Evolutionary conservation across 2,888 invertebrate genomes (phyloP), one percentile per base, ranked within the genome.

Genomic region (Euzetes globulus): DNA sequence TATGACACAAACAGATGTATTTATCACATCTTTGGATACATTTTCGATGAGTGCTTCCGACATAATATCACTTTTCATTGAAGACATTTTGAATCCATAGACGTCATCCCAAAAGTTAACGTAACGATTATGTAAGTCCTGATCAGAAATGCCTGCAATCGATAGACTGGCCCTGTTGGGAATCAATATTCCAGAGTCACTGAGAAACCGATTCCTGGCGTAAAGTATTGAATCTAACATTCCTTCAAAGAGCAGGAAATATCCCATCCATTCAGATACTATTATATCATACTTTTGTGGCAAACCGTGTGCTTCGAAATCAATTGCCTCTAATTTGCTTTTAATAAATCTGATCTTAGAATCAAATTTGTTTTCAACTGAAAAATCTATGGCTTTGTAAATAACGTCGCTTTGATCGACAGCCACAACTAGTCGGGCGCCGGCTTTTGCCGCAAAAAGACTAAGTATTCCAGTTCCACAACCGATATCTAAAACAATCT

Each of bases 191-290:
- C 96, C 96, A 76, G 87, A 89, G 37, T 88, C 86, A 73, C 87
- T 88, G 9, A 97, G 86, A 82, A 88, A 91, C 79, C 89, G 87
- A 80, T 96, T 90, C 80, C 94, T 87, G 0, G 94, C 93, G 82
- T 90, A 90, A 77, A 98, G 88, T 15, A 97, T 90, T 81, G 93
- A 92, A 81, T 96, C 95, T 76, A 97, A 82, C 97, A 98, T 98
- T 63, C 94, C 95, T 85, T 98, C 97, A 83, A 93, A 97, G 1
- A 97, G 84, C 55, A 98, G 85, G 82, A 97, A 96, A 82, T 98
- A 98, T 0, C 97, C 97, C 97, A 98, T 98, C 95, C 96, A 98
- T 83, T 98, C 97, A 0, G 96, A 96, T 3, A 98, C 89, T 78
- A 98, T 92, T 6, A 95, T 88, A 82, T 98, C 96, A 22, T 84